Percentiles rank a stretch among this genome's conserved stretches.
Conservation (phyloP, 1,140 invertebrate genomes). For the Trichomalopsis sarcophagae region DNA sequence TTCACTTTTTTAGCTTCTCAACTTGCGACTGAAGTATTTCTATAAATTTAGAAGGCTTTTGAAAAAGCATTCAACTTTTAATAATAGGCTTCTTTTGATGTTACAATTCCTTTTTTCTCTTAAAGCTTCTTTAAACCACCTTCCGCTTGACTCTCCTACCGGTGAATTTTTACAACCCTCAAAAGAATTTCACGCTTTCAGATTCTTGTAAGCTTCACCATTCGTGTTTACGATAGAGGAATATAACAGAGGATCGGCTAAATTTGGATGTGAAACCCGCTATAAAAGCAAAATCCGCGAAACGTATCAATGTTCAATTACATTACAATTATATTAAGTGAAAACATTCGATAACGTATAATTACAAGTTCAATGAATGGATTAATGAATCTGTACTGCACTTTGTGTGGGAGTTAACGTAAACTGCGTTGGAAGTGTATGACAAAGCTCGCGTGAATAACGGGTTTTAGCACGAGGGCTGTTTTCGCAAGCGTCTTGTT, state of each 20-base stretch:
- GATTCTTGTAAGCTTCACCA: background rate
- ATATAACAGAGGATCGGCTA: background rate
- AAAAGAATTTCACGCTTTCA: background rate
- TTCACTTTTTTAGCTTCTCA: too few species aligned
- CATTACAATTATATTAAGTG: too few species aligned
- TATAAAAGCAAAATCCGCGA: background rate
- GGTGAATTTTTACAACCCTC: background rate
- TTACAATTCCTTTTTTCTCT: too few species aligned
- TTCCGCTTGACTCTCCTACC: too few species aligned
- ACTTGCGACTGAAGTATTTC: too few species aligned
- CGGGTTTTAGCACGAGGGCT: constrained; percentile 10
- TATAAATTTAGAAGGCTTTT: too few species aligned
- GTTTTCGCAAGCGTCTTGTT: background rate
- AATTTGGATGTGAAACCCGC: background rate
- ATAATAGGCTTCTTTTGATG: too few species aligned
- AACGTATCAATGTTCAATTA: background rate
- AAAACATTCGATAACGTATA: too few species aligned
- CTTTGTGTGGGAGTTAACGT: background rate
- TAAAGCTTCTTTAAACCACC: too few species aligned
- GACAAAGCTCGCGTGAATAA: background rate
- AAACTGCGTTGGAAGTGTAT: background rate
- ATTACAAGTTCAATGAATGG: background rate
- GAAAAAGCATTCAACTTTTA: too few species aligned
- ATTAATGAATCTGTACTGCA: background rate
- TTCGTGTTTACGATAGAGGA: background rate